These are phyloP conservation scores for Drosophila hamatofila DNA, from an alignment of 2,888 invertebrate genomes.

Conservation along the genomic window DNA sequence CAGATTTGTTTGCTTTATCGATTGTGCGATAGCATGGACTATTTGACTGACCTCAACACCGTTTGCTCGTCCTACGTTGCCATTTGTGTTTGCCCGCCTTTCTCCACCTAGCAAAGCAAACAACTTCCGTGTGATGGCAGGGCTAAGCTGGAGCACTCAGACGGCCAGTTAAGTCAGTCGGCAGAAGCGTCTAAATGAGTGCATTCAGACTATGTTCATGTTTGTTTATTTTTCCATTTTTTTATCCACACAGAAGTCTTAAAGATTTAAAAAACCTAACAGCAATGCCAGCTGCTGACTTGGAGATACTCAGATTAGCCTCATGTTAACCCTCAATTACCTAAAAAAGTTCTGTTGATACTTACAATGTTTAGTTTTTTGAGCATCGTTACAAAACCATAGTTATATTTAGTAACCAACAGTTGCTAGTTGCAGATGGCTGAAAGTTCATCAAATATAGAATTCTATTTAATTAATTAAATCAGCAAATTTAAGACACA, in stretches of 20 bases:
- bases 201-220: conserved; percentile 23
- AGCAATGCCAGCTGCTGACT: neutral
- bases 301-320: neutral
- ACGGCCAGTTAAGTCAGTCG: conserved; percentile 16
- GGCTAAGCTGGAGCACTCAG: conserved; percentile 52
- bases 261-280: neutral
- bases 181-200: conserved; percentile 7
- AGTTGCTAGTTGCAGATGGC: neutral
- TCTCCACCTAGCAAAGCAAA: conserved; percentile 56
- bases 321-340: neutral
- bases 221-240: neutral
- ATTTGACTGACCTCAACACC: conserved; percentile 40
- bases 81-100: conserved; percentile 25
- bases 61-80: conserved; percentile 17
- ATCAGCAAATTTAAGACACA: conserved; percentile 51
- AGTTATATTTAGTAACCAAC: neutral
- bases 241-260: neutral
- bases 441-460: conserved; percentile 32
- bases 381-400: neutral
- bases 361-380: neutral
- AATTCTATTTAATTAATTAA: conserved; percentile 77
- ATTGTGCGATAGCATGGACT: conserved; percentile 52
- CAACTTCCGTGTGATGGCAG: conserved; percentile 46
- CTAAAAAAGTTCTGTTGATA: no score
- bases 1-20: conserved; percentile 69